Evolutionary conservation across 2,113 vertebrate genomes (phyloP).

Genomic region (Felis catus): F.catus_Fca126_mat1.0 CM031422.1:17104001-17104500

Average conservation of each 20-base stretch:
- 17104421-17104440: not conserved
- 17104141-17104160: not conserved
- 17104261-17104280: too few species aligned
- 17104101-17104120: not conserved
- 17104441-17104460: not conserved
- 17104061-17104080: not conserved
- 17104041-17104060: not conserved
- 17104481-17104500: not conserved
- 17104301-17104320: too few species aligned
- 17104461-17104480: not conserved
- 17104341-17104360: too few species aligned
- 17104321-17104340: too few species aligned
- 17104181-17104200: not conserved
- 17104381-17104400: not conserved
- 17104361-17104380: too few species aligned
- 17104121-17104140: not conserved
- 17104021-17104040: not conserved
- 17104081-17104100: not conserved
- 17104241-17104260: too few species aligned
- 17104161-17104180: not conserved
- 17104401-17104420: not conserved
- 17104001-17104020: not conserved
- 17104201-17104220: too few species aligned
- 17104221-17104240: too few species aligned
- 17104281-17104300: too few species aligned